Conservation (phyloP, 1,140 invertebrate species). For the Diploscapter pachys region DNA sequence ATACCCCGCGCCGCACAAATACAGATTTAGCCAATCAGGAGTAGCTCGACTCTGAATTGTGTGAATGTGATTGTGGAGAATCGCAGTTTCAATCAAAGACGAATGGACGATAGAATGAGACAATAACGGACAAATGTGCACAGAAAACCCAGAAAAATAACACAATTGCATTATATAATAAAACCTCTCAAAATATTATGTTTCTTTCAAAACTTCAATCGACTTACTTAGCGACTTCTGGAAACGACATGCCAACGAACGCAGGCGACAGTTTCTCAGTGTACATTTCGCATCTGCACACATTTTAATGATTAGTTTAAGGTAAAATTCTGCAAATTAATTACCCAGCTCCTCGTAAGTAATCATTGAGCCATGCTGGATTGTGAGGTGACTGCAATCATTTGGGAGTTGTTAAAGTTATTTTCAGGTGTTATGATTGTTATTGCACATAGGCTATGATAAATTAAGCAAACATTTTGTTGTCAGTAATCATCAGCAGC, state of each 20-base stretch:
- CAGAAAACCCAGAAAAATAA: too few relatives aligned
- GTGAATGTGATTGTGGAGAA: background rate
- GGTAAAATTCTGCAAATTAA: too few relatives aligned
- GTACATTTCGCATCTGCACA: slow-evolving; percentile 84
- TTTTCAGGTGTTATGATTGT: slow-evolving; percentile 12
- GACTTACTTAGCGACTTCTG: slow-evolving; percentile 99
- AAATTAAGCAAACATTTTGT: background rate
- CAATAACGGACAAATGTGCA: slow-evolving; percentile 4
- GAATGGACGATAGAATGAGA: slow-evolving; percentile 19
- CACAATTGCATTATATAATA: slow-evolving; percentile 1
- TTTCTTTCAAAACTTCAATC: background rate
- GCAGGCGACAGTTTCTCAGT: slow-evolving; percentile 97
- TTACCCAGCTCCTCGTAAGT: slow-evolving; percentile 95
- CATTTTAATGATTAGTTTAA: too few relatives aligned
- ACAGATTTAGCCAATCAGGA: slow-evolving; percentile 93
- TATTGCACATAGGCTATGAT: background rate
- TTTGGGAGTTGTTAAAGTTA: background rate
- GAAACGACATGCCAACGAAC: slow-evolving; percentile 98
- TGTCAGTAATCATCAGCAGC: background rate
- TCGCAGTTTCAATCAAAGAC: background rate
- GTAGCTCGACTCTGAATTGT: slow-evolving; percentile 48
- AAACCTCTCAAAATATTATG: slow-evolving; percentile 11
- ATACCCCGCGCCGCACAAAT: slow-evolving; percentile 91
- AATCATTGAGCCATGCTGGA: slow-evolving; percentile 99
- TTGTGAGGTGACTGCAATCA: slow-evolving; percentile 86